A percentile compares a stretch with the other conserved stretches of the same genome.
phyloP scores from a whole-genome alignment of 2,888 invertebrate species.

The Chymomyza caudatula region DNA sequence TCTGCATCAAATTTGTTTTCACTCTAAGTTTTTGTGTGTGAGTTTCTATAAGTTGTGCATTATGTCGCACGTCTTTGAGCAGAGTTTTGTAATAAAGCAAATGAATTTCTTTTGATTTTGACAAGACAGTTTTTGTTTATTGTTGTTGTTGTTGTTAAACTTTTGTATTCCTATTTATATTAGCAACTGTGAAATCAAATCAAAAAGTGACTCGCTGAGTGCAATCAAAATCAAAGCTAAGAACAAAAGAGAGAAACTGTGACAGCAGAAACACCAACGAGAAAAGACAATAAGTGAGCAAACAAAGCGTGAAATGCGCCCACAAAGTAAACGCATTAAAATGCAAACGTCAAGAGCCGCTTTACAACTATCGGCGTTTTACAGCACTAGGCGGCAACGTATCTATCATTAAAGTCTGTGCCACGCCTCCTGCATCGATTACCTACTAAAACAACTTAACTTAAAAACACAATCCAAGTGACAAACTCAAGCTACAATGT shows the following conservation, averaged over 20 bases:
- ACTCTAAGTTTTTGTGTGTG: constrained; percentile 19
- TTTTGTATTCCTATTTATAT: constrained; percentile 16
- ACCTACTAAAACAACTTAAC: constrained; percentile 3
- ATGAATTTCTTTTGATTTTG: constrained; percentile 60
- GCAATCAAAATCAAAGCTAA: constrained; percentile 6
- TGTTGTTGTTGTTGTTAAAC: constrained; percentile 39
- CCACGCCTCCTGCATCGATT: background rate
- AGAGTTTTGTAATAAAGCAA: constrained; percentile 44
- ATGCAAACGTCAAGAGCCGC: constrained; percentile 40
- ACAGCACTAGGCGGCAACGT: constrained; percentile 49
- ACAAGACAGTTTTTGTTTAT: constrained; percentile 51
- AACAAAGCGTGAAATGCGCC: constrained; percentile 56
- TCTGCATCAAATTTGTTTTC: no score
- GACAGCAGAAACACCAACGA: constrained; percentile 6
- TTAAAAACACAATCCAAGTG: background rate
- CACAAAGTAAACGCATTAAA: constrained; percentile 61
- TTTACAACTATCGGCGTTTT: constrained; percentile 45
- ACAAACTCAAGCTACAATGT: background rate
- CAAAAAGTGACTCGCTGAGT: no score
- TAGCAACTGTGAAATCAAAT: constrained; percentile 53
- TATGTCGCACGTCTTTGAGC: constrained; percentile 24
- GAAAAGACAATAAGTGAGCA: constrained; percentile 1
- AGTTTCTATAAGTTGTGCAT: constrained; percentile 26
- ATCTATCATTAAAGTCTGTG: constrained; percentile 23
- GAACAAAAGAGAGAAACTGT: background rate